Evolutionary conservation across 2,888 invertebrate genomes (phyloP), one percentile per base, ranked within the genome.

Genomic region (Dolomedes plantarius): DNA sequence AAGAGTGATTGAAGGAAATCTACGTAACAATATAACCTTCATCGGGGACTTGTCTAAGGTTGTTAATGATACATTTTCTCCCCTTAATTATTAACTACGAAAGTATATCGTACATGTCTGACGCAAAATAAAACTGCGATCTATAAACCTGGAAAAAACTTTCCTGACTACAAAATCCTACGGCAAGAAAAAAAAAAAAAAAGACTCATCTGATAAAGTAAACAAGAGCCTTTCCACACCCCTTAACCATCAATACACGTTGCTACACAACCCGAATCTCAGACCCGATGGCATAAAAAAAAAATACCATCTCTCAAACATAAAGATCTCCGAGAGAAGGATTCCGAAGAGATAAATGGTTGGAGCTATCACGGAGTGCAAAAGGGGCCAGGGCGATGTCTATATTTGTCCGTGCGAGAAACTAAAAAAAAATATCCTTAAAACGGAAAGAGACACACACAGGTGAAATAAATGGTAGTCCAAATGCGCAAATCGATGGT

Each of bases 401-500:
- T 77, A 77, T 85, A 85, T 85, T 85, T 85, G 83, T 85, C 83
- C 83, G 39, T 36, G 67, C 56, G 9, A 23, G n/a, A n/a, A n/a
- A n/a, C n/a, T n/a, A n/a, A n/a, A n/a, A n/a, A 36, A 77, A 83
- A 36, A 67, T 67, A 77, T 29, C 23, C 23, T 36, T 71, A 73
- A 65, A 83, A 50, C 64, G 77, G 50, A n/a, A 23, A 50, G 23
- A 72, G 31, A 39, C 13, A 65, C 83, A 56, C 73, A 77, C 83
- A 85, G 77, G 83, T 72, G 56, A 85, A 85, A 85, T 85, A 85
- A 77, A 85, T 85, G 83, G 83, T 36, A 32, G 77, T 72, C 77
- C 83, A 77, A 85, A 85, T 77, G 83, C 77, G 72, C 83, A 73
- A 85, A 85, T 85, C 83, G 83, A 85, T 85, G 67, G 39, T 77